phyloP scores from a whole-genome alignment of 2,113 vertebrate species.

The Andinoacara biseriatus region DNA sequence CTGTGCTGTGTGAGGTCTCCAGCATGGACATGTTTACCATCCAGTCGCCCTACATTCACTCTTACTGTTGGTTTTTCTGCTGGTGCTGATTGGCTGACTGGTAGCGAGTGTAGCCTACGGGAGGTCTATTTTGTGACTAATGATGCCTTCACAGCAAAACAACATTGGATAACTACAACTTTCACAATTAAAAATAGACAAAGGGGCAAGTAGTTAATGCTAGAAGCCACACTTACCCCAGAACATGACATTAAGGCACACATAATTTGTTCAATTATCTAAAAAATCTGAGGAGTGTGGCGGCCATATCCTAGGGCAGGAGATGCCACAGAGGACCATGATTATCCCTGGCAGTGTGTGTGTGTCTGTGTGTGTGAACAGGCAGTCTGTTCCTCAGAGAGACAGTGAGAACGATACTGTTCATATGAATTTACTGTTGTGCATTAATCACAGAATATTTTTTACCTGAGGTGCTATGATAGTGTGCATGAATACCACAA shows the following conservation, averaged over 20 bases:
- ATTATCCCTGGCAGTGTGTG: conserved; percentile 55
- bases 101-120: conserved; percentile 43
- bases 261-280: conserved; percentile 78
- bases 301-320: conserved; percentile 54
- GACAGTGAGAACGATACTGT: neutral
- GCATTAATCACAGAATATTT: conserved; percentile 2
- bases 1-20: neutral
- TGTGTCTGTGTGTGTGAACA: neutral
- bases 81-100: conserved; percentile 31
- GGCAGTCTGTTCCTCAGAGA: conserved; percentile 16
- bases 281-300: conserved; percentile 67
- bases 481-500: neutral
- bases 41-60: neutral
- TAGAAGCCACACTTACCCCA: conserved; percentile 65
- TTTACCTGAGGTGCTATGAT: conserved; percentile 7
- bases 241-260: conserved; percentile 54
- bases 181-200: conserved; percentile 63
- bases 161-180: conserved; percentile 53
- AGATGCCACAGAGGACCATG: conserved; percentile 37
- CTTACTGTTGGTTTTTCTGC: neutral
- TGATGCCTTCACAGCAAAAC: conserved; percentile 50
- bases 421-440: conserved; percentile 2
- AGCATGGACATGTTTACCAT: neutral
- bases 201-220: conserved; percentile 50
- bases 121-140: conserved; percentile 60